Evolutionary conservation across 2,888 invertebrate genomes (phyloP), one percentile per base, ranked within the genome.

Genomic region (Drosophila setosimentum): DNA sequence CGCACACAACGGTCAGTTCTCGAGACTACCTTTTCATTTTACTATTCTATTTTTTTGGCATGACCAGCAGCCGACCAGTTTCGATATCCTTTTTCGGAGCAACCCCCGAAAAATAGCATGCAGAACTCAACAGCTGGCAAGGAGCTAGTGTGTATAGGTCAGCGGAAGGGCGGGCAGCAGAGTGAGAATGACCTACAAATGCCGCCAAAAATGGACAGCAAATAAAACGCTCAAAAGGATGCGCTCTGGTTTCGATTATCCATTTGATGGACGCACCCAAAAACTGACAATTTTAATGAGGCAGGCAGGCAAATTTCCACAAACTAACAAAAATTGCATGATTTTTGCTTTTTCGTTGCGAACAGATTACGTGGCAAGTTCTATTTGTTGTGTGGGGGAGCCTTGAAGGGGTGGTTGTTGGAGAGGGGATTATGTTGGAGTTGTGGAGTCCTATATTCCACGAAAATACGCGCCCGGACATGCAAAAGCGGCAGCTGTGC

Each of bases 401-500:
- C 27, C 40, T 42, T n/a, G 27, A 33, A 40, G 58, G 58, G 32
- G n/a, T 8, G 18, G 13, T 37, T n/a, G 24, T 27, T n/a, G 16
- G 5, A 10, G 24, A 18, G 35, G 33, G 16, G 51, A 30, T n/a
- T 29, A 30, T 30, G 8, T 16, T 6, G 35, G 58, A 27, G 27
- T 27, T 27, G 21, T 57, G 57, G 50, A 68, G 70, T 32, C 54
- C 60, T 29, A 7, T 24, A 21, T 45, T 45, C 45, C 45, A 24
- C 16, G 49, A 21, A 70, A 76, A 73, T 69, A 40, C 75, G 73
- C 82, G 76, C 82, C 51, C 65, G 55, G 49, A 60, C 45, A 67
- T 62, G 77, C 64, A 54, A 54, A 42, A 76, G 66, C 79, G 78
- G 87, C 90, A 90, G 90, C 91, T 90, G 90, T 85, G 78, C 65